These are phyloP conservation scores for Gymnocephalus cernua DNA, from an alignment of 2,113 vertebrate species.

Conservation along the genomic window DNA sequence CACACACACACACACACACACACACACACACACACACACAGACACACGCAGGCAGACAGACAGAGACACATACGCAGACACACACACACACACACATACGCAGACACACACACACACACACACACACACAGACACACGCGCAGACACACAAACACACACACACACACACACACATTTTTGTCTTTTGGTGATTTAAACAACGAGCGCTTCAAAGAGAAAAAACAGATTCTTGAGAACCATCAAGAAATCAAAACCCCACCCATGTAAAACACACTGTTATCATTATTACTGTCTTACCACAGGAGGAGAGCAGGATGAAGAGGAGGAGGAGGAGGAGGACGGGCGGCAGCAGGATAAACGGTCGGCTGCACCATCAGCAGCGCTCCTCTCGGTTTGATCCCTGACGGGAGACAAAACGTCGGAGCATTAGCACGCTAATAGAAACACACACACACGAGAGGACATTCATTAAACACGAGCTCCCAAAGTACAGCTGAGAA, in stretches of 20 bases:
- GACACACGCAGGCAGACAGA: no score
- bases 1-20: no score
- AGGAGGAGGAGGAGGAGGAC: not conserved
- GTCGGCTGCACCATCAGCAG: constrained; percentile 45
- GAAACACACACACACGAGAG: constrained; percentile 24
- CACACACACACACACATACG: no score
- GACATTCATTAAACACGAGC: constrained; percentile 7
- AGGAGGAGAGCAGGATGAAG: constrained; percentile 29
- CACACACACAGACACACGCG: no score
- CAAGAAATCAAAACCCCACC: not conserved
- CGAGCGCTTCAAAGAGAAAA: no score
- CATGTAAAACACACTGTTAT: not conserved
- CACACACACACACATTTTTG: no score
- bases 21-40: no score
- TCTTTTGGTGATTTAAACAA: no score
- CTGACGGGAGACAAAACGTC: not conserved
- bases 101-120: no score
- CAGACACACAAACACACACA: no score
- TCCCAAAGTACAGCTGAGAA: not conserved
- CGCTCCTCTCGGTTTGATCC: constrained; percentile 13
- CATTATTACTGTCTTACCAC: constrained; percentile 13
- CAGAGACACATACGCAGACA: no score
- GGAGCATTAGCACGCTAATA: constrained; percentile 22
- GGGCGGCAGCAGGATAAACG: not conserved
- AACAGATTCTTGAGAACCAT: constrained; percentile 16